Evolutionary conservation across 2,113 vertebrate species (phyloP), one percentile per base, ranked within the genome.

Genomic region (Python bivittatus): DNA sequence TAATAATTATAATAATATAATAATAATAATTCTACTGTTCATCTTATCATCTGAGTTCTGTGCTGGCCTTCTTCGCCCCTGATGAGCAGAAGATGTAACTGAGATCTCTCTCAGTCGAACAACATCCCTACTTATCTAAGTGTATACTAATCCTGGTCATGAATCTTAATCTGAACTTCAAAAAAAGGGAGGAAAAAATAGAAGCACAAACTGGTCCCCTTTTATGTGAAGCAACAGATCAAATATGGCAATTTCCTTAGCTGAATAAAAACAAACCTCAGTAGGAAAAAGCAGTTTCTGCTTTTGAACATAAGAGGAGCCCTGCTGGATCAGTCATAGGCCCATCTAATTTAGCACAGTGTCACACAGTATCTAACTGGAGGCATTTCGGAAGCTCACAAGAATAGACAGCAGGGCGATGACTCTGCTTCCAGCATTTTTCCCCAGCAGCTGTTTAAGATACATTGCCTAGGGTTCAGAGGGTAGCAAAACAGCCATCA

Each of bases 111-210:
- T 93, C 33, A 15, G 12, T 90, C 57, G 94, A 48, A 52, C 93
- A 92, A 56, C 92, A 33, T 56, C 89, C 60, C 89, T 96, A 84
- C 86, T 88, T 60, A 87, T 84, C 94, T 94, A 94, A 94, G 0
- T 42, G 92, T 72, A 94, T 1, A 0, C 86, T 72, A 13, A 94
- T 95, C 92, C 96, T 96, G 95, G 96, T 96, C 86, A 95, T 84
- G 68, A 96, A 94, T 57, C 90, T 95, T 96, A 95, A 96, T 96
- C 94, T 96, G 92, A 96, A 96, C 95, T 96, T 97, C 94, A 97
- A 95, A 97, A 72, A 20, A 72, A 27, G 9, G 3, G 6, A 6
- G 29, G n/a, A 72, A 15, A 20, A 95, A 79, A 54, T 58, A 86
- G 60, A 54, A 64, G 86, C 95, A 92, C 90, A 92, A 95, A 53